Conservation (phyloP, 2,797 vertebrate genomes). For the Sebastes diploproa region DNA sequence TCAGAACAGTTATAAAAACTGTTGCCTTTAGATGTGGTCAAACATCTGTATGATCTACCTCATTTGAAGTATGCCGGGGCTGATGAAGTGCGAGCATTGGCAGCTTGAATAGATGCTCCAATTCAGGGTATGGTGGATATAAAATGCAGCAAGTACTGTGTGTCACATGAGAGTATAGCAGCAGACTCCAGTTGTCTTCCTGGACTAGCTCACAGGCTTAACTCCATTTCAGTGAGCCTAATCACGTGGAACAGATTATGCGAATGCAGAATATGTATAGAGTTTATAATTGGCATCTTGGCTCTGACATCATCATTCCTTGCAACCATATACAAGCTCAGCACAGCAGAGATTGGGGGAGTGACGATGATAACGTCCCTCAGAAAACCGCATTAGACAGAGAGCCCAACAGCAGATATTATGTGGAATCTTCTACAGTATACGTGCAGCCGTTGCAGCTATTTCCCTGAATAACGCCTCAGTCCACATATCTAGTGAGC, state of each 20-base stretch:
- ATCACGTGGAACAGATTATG: conserved; percentile 12
- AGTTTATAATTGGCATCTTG: conserved; percentile 25
- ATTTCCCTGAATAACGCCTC: conserved; percentile 2
- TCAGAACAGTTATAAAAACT: background rate
- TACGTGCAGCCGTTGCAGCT: background rate
- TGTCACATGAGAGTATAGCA: background rate
- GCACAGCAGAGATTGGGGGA: background rate
- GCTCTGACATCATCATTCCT: conserved; percentile 18
- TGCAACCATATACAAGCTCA: conserved; percentile 11
- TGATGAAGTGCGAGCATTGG: background rate
- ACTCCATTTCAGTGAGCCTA: background rate
- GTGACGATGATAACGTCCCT: conserved; percentile 2
- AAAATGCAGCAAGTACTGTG: background rate
- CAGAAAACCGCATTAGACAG: background rate
- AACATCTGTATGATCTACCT: too few species aligned
- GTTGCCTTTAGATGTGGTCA: background rate
- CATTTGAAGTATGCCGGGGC: background rate
- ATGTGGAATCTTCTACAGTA: background rate
- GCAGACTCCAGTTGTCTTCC: background rate
- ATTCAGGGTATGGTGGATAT: background rate
- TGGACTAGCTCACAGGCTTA: conserved; percentile 11
- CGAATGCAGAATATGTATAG: conserved; percentile 15
- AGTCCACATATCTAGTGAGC: background rate
- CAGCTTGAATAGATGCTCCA: background rate
- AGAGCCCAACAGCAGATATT: background rate